Evolutionary conservation across 1,140 invertebrate genomes (phyloP), one percentile per base, ranked within the genome.

Genomic region (Lasaia peninsularis): DNA sequence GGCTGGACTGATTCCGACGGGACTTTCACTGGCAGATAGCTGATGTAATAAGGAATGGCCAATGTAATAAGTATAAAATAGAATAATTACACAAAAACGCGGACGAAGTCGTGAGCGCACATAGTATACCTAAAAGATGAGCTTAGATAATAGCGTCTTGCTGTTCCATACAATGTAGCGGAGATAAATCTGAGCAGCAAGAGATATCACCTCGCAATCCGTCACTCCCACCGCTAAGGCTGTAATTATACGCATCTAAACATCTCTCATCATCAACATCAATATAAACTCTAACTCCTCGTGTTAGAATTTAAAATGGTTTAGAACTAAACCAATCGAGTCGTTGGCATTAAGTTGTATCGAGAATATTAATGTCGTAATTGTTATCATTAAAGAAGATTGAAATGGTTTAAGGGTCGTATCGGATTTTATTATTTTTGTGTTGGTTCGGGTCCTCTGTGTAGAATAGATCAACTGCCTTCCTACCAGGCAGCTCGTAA

Each of bases 201-300:
- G 18, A 44, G 40, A 44, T 44, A 44, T 44, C 11, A 44, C 40
- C 40, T 44, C 40, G 40, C 40, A 44, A 44, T 44, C 18, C 40
- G 18, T 44, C 40, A 44, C 40, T 44, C 40, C 40, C 18, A 44
- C 40, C 40, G 40, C 40, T 20, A 44, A 44, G 11, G 40, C 40
- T 44, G 11, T 44, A 44, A 44, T 44, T 44, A 44, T 18, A 44
- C 14, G 40, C 18, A 44, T 44, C 18, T 44, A 44, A 44, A 44
- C 40, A 20, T 20, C 16, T 44, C 16, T 20, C 16, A 2, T 1
- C 37, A 18, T 18, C 40, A 44, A 44, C 14, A 9, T 10, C 18
- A 18, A 11, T n/a, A 44, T 1, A 44, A 2, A 44, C 40, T 18
- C 20, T 44, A 44, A 20, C 11, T 11, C 40, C 5, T 44, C 1